Evolutionary conservation across 2,113 vertebrate species (phyloP).

Genomic region (Daubentonia madagascariensis): DNA sequence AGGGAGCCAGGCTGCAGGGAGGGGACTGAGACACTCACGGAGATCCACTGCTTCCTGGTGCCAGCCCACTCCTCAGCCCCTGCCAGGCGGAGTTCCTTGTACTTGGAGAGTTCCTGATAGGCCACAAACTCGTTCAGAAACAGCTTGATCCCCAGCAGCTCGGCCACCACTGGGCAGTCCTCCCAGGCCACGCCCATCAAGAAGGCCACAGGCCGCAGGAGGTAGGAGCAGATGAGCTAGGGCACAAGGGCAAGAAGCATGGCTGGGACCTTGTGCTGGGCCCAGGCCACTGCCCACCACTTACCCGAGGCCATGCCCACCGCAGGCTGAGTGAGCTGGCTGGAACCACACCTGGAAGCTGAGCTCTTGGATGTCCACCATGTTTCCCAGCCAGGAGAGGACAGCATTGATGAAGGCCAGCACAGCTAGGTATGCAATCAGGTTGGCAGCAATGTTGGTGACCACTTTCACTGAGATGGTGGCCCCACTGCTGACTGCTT

Average conservation of each 20-base stretch:
- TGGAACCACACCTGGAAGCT: slow-evolving; percentile 89
- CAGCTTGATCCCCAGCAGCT: slow-evolving; percentile 94
- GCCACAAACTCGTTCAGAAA: slow-evolving; percentile 98
- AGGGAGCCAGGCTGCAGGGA: background rate
- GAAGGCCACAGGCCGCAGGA: slow-evolving; percentile 82
- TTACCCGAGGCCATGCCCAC: too few species aligned
- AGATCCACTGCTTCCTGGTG: slow-evolving; percentile 87
- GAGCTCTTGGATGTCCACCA: slow-evolving; percentile 90
- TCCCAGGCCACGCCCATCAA: slow-evolving; percentile 92
- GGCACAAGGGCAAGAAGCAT: background rate
- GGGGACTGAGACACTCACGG: slow-evolving; percentile 83
- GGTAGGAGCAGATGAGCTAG: slow-evolving; percentile 72
- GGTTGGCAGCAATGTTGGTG: slow-evolving; percentile 92
- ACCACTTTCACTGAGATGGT: slow-evolving; percentile 88
- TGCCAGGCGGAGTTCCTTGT: slow-evolving; percentile 86
- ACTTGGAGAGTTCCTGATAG: slow-evolving; percentile 87
- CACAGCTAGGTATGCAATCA: slow-evolving; percentile 93
- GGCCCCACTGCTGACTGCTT: slow-evolving; percentile 93
- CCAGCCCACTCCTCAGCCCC: slow-evolving; percentile 83
- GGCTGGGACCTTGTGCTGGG: background rate
- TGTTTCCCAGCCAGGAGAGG: slow-evolving; percentile 90
- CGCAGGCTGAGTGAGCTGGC: accelerated
- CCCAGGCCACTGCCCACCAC: background rate
- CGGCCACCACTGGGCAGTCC: slow-evolving; percentile 88
- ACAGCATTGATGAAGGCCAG: slow-evolving; percentile 91